These are phyloP conservation scores for Clupea harengus DNA, from an alignment of 2,113 vertebrate species.

Conservation along the genomic window DNA sequence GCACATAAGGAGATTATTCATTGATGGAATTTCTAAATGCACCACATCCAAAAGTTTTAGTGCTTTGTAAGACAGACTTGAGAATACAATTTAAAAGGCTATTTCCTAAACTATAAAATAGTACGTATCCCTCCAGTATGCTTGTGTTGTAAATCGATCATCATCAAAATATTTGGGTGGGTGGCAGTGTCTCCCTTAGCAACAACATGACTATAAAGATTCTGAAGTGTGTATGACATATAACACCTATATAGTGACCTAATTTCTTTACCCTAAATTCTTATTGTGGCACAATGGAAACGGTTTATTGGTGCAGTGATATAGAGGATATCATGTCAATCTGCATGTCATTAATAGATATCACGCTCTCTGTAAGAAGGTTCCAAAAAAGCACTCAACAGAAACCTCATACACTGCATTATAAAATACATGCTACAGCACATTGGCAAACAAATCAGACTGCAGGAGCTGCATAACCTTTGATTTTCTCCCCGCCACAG, in stretches of 20 bases:
- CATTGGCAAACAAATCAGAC: background rate
- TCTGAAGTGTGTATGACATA: background rate
- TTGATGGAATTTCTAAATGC: conserved; percentile 39
- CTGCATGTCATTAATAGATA: background rate
- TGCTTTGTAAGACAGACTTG: conserved; percentile 13
- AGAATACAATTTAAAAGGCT: conserved; percentile 18
- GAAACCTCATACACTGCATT: background rate
- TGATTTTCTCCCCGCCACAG: background rate
- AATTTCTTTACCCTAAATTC: background rate
- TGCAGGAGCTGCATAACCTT: background rate
- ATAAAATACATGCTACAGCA: background rate
- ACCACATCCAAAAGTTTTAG: conserved; percentile 14
- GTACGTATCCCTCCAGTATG: conserved; percentile 9
- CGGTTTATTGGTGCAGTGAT: background rate
- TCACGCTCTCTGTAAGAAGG: background rate
- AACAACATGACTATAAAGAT: background rate
- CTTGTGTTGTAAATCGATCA: conserved; percentile 7
- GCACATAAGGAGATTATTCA: conserved; percentile 27
- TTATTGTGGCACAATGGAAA: background rate
- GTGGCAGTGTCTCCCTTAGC: conserved; percentile 13
- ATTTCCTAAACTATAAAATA: conserved; percentile 16
- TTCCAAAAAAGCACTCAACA: background rate
- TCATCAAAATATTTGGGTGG: conserved; percentile 17
- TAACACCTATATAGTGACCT: background rate
- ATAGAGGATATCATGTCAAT: background rate